phyloP scores from a whole-genome alignment of 2,797 vertebrate genomes.

The Gymnothorax javanicus region DNA sequence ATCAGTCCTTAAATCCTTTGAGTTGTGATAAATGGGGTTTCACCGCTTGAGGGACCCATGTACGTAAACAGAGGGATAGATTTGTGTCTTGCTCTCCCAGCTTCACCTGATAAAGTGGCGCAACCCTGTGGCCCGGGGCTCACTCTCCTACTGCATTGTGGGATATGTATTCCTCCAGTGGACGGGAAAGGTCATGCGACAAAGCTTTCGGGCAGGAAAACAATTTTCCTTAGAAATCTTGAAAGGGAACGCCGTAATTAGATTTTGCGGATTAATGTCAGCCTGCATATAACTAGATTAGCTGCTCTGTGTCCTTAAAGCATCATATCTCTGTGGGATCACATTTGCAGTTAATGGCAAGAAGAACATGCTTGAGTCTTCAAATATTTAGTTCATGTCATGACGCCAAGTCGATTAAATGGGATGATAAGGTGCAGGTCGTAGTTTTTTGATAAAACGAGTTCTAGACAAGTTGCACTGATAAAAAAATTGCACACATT shows the following conservation, averaged over 20 bases:
- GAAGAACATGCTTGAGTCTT: neutral
- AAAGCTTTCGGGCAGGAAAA: conserved; percentile 22
- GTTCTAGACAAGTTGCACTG: neutral
- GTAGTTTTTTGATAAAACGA: neutral
- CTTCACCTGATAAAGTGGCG: conserved; percentile 33
- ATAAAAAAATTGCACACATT: neutral
- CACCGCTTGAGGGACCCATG: conserved; percentile 35
- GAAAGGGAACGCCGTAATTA: conserved; percentile 1
- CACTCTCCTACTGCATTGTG: conserved; percentile 42
- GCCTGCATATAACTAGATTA: conserved; percentile 16
- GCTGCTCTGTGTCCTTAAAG: conserved; percentile 10
- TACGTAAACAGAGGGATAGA: conserved; percentile 61
- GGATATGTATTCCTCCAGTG: conserved; percentile 53
- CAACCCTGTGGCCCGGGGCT: conserved; percentile 43
- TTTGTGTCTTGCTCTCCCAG: conserved; percentile 13
- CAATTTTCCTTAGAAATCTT: neutral
- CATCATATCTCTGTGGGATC: neutral
- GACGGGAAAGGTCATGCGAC: conserved; percentile 58
- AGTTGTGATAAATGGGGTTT: conserved; percentile 27
- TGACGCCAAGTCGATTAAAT: neutral
- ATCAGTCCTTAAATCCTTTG: conserved; percentile 47
- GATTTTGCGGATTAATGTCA: conserved; percentile 1
- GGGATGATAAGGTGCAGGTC: neutral
- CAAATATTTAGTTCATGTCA: neutral
- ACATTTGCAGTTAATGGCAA: neutral